Base-by-base conservation (phyloP, 2,113 vertebrate genomes). In the Panthera uncia region DNA sequence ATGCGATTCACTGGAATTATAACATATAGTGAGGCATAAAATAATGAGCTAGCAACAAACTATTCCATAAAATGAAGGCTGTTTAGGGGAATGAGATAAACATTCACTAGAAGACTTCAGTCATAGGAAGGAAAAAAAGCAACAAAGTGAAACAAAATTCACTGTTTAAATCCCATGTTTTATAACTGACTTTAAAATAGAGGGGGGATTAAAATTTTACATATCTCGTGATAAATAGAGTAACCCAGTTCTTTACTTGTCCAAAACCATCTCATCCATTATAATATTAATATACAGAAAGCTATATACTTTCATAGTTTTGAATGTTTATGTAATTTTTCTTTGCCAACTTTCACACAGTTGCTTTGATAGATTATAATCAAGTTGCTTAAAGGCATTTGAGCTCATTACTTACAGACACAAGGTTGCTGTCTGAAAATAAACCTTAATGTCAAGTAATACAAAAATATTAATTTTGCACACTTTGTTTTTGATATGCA, bases 331-430 rank as follows among this genome's bases (percentile, higher is more conserved):
- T 80, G 55, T 55, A 1, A 7, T 96, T 98, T 73, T 96, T 95
- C 19, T 50, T 89, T 90, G 13, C 21, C 0, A 50, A 25, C 52
- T 89, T n/a, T 50, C 55, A 78, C 63, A 81, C 79, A 94, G 92
- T 16, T 81, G 0, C 8, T 95, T 97, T 91, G 82, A 96, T 97
- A 98, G 95, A 97, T 94, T 38, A 95, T 80, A 82, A 36, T 48
- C 0, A 1, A 9, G 41, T 97, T 95, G 25, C 29, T 94, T 96
- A 91, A 93, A 98, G 95, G 1, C 16, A 36, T 88, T 84, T 86
- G 38, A 76, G 25, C 31, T 96, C 71, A 91, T 97, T 97, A 80
- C 31, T 95, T 97, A 69, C 0, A 83, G 25, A 84, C 88, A 93
- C 16, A 91, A 73, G 57, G 69, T 96, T 94, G 0, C 38, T 96